Evolutionary conservation across 2,888 invertebrate species (phyloP), one percentile per base, ranked within the genome.

Genomic region (Drosophila flavopinicola): DNA sequence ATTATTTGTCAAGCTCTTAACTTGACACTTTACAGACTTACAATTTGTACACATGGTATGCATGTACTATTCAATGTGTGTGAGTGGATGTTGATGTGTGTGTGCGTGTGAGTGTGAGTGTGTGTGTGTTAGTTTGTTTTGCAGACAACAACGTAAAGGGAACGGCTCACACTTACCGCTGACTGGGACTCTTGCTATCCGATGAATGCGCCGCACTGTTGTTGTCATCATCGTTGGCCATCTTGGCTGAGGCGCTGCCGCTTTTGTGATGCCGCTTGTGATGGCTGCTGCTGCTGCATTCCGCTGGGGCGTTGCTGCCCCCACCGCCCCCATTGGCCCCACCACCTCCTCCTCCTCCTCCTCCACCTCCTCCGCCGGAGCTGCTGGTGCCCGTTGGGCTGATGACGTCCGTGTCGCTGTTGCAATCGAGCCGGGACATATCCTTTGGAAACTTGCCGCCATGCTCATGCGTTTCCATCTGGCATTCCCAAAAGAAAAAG

Each of bases 141-240:
- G 20, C 20, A 20, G 20, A 3, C 2, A 20, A 20, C 2, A 20
- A 20, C 2, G 20, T 2, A 20, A 20, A 20, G 20, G 4, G 4
- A 20, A 20, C 4, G 20, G 20, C 2, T n/a, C n/a, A 20, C 2
- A 79, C 82, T 89, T 90, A 95, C 94, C 94, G 94, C 89, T 94
- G 94, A 80, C 93, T 94, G 39, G 94, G 94, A 88, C 94, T 94
- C 87, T 94, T 94, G 92, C 93, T 93, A 76, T 94, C 94, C 88
- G 94, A 94, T 78, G 93, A 94, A 77, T 94, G 94, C 88, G 93
- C 94, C 87, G 94, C 94, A 74, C 94, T 94, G 88, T 94, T 94
- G 74, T 95, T 95, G 75, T 95, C 94, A 66, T 95, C 95, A 83
- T 94, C 94, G 53, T 82, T 59, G 68, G 11, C 94, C 93, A 83